A percentile compares a stretch with the other conserved stretches of the same genome.
phyloP scores from a whole-genome alignment of 2,797 vertebrate species.

The Mormyrus proboscirostris region DNA sequence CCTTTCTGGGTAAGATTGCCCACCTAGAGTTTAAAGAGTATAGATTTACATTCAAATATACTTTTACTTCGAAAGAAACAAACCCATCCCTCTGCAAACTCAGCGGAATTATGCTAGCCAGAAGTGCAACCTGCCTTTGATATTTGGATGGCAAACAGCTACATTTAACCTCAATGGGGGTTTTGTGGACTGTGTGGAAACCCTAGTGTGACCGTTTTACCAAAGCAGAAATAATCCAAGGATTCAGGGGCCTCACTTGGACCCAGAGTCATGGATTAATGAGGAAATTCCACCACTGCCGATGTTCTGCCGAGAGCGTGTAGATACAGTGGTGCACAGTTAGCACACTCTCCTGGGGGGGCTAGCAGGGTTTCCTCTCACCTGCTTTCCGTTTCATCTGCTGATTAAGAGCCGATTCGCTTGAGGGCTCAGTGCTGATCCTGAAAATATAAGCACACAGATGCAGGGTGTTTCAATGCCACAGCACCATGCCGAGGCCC shows the following conservation, averaged over 20 bases:
- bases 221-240: neutral
- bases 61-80: neutral
- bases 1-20: neutral
- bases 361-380: slow-evolving; percentile 31
- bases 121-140: neutral
- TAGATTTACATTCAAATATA: neutral
- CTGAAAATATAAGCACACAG: slow-evolving; percentile 37
- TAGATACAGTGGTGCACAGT: neutral
- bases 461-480: neutral
- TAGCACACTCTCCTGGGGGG: neutral
- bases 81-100: neutral
- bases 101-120: neutral
- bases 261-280: neutral
- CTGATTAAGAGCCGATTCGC: slow-evolving; percentile 43
- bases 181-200: neutral
- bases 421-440: slow-evolving; percentile 26
- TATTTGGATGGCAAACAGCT: neutral
- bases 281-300: neutral
- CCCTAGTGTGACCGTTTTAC: neutral
- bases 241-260: neutral
- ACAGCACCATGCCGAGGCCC: neutral
- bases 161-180: neutral
- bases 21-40: neutral
- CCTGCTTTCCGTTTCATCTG: slow-evolving; percentile 48
- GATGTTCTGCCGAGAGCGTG: neutral